Percentiles rank a stretch among this genome's conserved stretches.
Evolutionary conservation across 2,797 vertebrate species (phyloP).

Genomic region (Sebastes itinus): DNA sequence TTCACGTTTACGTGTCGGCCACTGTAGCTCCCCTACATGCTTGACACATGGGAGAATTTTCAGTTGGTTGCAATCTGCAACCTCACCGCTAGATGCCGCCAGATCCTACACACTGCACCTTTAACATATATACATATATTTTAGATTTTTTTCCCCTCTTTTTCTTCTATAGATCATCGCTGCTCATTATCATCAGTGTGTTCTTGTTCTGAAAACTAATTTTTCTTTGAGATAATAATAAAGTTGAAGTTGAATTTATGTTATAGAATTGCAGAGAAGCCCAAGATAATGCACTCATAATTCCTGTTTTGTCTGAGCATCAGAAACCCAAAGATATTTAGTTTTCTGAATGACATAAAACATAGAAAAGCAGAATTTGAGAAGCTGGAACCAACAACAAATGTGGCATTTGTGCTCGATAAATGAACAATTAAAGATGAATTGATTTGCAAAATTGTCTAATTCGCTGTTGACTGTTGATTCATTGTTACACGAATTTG

Average conservation of each 20-base stretch:
- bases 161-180: neutral
- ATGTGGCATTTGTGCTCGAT: neutral
- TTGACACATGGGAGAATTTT: too few relatives aligned
- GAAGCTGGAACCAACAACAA: neutral
- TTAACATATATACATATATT: neutral
- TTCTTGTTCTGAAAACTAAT: neutral
- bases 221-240: neutral
- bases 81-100: too few relatives aligned
- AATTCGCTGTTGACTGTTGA: neutral
- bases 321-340: neutral
- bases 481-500: too few relatives aligned
- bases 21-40: too few relatives aligned
- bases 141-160: neutral
- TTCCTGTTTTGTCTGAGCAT: neutral
- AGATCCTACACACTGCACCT: neutral
- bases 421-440: neutral
- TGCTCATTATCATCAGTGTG: neutral
- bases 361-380: neutral
- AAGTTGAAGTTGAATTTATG: neutral
- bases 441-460: neutral
- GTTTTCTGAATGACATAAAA: neutral
- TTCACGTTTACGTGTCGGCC: too few relatives aligned
- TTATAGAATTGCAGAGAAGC: neutral
- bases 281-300: neutral
- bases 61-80: too few relatives aligned